Conservation (phyloP, 2,113 vertebrate genomes). For the Pituophis catenifer region DNA sequence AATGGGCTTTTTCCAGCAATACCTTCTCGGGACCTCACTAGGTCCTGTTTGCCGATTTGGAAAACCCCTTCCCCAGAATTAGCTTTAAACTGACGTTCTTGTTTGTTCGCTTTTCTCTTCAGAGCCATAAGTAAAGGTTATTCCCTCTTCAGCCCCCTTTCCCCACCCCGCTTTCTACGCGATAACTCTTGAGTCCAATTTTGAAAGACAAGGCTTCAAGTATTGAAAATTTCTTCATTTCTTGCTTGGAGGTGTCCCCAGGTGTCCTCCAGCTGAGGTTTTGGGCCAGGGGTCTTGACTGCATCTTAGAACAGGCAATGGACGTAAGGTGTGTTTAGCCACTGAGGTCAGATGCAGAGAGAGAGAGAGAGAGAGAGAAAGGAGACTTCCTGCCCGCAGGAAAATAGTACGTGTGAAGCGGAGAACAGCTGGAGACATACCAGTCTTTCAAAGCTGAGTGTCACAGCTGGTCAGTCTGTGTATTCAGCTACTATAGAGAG, state of each 20-base stretch:
- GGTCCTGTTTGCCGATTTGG: constrained; percentile 44
- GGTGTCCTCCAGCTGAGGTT: constrained; percentile 65
- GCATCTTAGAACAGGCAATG: constrained; percentile 49
- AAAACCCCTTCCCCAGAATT: constrained; percentile 4
- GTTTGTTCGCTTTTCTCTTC: constrained; percentile 34
- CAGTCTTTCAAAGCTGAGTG: constrained; percentile 24
- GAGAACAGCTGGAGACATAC: constrained; percentile 11
- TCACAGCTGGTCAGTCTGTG: constrained; percentile 79
- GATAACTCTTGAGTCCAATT: constrained; percentile 36
- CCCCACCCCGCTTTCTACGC: background rate
- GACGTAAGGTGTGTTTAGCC: constrained; percentile 50
- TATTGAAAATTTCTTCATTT: constrained; percentile 56
- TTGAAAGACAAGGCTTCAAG: constrained; percentile 54
- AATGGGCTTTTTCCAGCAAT: constrained; percentile 40
- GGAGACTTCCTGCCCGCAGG: constrained; percentile 88
- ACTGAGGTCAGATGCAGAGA: constrained; percentile 65
- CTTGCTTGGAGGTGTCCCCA: constrained; percentile 62
- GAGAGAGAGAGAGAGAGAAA: constrained; percentile 58
- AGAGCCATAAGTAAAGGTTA: constrained; percentile 11
- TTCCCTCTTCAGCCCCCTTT: constrained; percentile 31
- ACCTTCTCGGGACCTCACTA: constrained; percentile 30
- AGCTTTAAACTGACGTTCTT: constrained; percentile 52
- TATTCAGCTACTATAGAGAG: constrained; percentile 98
- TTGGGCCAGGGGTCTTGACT: constrained; percentile 49
- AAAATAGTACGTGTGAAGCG: constrained; percentile 66